Base-by-base conservation (phyloP, 2,888 invertebrate species). In the Drosophila kambysellisi region DNA sequence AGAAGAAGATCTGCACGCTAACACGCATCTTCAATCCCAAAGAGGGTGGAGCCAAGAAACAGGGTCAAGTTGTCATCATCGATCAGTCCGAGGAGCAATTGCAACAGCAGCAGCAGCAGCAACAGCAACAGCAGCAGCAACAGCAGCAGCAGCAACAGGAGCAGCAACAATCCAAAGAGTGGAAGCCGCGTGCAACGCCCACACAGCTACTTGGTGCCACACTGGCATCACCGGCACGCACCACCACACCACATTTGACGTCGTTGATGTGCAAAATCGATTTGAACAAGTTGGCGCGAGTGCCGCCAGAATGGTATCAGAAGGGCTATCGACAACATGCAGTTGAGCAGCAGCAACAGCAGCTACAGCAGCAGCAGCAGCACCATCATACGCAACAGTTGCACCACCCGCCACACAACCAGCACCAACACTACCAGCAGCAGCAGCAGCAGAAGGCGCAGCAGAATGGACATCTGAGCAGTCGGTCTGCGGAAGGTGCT, bases 11-110 rank as follows among this genome's bases (percentile, higher is more conserved):
- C 82, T 95, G 95, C 83, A 96, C 96, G 0, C 91, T 96, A 62
- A 93, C 95, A 50, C 95, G 95, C 87, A 93, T 96, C 60, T 96
- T 96, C 89, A 95, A 95, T 50, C 95, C 96, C 76, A 96, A 96
- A 74, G 96, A 95, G 61, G 96, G 96, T 20, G 96, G 96, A 3
- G 96, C 96, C 3, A 96, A 95, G 81, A 95, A 95, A 64, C 96
- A 96, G 91, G 96, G 95, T 4, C 96, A 96, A 79, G 96, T 96
- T 60, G 95, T 96, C 61, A 95, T 96, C 63, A 95, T 96, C 70
- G 96, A 96, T 81, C 94, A 94, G 76, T 94, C 94, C 50, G 94
- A 94, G 76, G 94, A 94, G 83, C 89, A 93, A 57, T 85, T 94
- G 81, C 89, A 93, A 57, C 89, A 91, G 50, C 87, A 84, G 35